Evolutionary conservation across 2,797 vertebrate species (phyloP), one percentile per base, ranked within the genome.

Genomic region (Lagodon rhomboides): DNA sequence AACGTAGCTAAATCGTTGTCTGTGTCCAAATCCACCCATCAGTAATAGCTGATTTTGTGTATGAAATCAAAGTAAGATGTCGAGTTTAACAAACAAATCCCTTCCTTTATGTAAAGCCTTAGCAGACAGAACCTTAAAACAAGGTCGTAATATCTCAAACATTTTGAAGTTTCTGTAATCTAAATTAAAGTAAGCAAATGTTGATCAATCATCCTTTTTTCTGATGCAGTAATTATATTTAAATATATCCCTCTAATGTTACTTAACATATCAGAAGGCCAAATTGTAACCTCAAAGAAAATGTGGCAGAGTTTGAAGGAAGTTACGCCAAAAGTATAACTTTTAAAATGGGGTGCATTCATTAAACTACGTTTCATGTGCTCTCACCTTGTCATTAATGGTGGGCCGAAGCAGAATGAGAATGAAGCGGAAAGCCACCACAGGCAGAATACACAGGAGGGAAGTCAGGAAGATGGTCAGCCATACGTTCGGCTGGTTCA

Each of bases 401-500:
- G 95, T 94, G 1, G 98, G 98, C 68, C 59, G 87, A 55, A 98
- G 79, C 68, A 96, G 95, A 13, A 93, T 70, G 78, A 92, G 90
- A 71, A 97, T 82, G 90, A 98, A 98, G 27, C 95, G 95, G 70
- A 93, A 94, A 6, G 93, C 95, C 44, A 97, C 86, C 13, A 97
- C 93, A 0, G 98, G 98, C 73, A 98, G 89, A 27, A 94, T 75
- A 3, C 97, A 99, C 68, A 99, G 96, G 61, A 94, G 75, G 10
- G 95, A 85, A 13, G 96, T 95, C 80, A 99, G 96, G 74, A 97
- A 82, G 50, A 99, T 89, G 54, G 95, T 95, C 67, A 99, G 92
- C 97, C 97, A 99, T 75, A 97, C 89, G 0, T 94, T 97, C 0
- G 97, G 97, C 86, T 97, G 96, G 85, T 86, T 96, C 65, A 99